phyloP scores from a whole-genome alignment of 2,113 vertebrate species.

The Gallinago paraguaiae region DNA sequence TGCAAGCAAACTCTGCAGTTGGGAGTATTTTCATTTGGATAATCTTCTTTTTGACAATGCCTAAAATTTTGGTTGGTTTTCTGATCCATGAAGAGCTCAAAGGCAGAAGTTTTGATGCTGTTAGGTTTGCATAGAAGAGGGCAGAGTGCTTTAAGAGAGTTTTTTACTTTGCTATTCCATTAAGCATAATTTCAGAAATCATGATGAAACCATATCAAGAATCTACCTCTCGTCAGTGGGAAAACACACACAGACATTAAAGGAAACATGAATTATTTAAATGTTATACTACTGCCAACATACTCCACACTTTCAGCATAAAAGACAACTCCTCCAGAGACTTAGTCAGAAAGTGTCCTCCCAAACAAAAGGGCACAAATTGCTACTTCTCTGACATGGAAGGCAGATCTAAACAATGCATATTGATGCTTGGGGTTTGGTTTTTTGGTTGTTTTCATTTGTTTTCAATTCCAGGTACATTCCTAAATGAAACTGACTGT shows the following conservation, averaged over 20 bases:
- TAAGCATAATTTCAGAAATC: constrained; percentile 8
- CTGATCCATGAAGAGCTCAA: background rate
- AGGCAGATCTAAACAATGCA: background rate
- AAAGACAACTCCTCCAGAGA: background rate
- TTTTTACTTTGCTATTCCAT: background rate
- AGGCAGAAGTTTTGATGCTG: background rate
- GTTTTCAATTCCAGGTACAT: background rate
- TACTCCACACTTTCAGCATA: background rate
- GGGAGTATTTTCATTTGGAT: background rate
- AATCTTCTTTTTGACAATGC: background rate
- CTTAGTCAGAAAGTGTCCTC: background rate
- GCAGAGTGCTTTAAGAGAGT: background rate
- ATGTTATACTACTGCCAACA: background rate
- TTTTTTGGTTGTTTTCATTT: background rate
- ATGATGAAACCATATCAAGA: background rate
- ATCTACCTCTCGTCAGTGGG: background rate
- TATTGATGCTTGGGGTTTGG: background rate
- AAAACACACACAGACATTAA: background rate
- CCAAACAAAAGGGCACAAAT: background rate
- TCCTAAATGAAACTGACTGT: background rate
- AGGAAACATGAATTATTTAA: background rate
- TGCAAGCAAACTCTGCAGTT: background rate
- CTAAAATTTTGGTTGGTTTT: background rate
- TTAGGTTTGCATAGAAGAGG: background rate
- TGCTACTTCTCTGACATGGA: background rate